These are phyloP conservation scores for Hartigia nigra DNA, from an alignment of 2,888 invertebrate genomes.

Conservation along the genomic window DNA sequence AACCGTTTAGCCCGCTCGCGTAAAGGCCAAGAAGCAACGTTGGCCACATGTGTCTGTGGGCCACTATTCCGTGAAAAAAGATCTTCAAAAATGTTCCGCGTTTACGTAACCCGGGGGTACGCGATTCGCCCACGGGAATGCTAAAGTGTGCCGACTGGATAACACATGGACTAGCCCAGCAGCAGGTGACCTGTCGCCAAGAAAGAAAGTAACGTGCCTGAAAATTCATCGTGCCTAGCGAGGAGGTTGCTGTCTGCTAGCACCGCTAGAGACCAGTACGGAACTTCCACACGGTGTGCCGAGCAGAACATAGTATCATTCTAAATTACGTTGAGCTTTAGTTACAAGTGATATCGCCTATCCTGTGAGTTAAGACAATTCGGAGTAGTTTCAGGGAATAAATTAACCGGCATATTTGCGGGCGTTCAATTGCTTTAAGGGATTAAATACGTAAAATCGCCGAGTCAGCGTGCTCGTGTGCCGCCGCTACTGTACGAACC, in stretches of 20 bases:
- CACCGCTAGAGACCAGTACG: constrained; percentile 13
- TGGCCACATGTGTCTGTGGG: constrained; percentile 56
- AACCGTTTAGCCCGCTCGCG: constrained; percentile 42
- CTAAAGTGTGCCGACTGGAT: constrained; percentile 22
- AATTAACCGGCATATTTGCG: not conserved
- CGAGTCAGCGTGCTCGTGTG: constrained; percentile 50
- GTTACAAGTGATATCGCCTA: not conserved
- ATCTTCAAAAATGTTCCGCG: constrained; percentile 51
- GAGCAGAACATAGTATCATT: not conserved
- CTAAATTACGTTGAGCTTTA: not conserved
- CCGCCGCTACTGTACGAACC: constrained; percentile 15
- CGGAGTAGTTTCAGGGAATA: not conserved
- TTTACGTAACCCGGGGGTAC: constrained; percentile 58
- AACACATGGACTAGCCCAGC: constrained; percentile 21
- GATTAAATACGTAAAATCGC: constrained; percentile 36
- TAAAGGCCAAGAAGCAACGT: constrained; percentile 50
- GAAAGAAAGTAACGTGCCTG: constrained; percentile 19
- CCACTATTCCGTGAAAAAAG: constrained; percentile 42
- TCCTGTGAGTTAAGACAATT: not conserved
- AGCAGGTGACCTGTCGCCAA: constrained; percentile 16
- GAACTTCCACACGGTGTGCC: not conserved
- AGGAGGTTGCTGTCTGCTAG: constrained; percentile 32
- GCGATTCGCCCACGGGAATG: constrained; percentile 32
- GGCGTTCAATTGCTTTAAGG: not conserved
- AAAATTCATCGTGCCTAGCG: constrained; percentile 21